phyloP scores from a whole-genome alignment of 2,888 invertebrate species.

The Microctonus aethiopoides region DNA sequence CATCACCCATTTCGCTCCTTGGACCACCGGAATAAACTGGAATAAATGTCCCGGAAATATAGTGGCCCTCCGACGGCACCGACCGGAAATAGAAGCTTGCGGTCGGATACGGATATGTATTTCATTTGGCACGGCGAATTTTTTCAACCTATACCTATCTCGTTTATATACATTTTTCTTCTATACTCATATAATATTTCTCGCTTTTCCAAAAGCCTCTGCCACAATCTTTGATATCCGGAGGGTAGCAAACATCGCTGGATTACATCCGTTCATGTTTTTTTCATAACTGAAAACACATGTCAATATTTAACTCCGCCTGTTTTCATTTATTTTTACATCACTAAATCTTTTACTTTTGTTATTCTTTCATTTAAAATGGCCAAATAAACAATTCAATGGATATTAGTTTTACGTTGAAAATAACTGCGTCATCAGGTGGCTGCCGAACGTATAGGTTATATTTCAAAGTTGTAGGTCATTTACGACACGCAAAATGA shows the following conservation, averaged over 20 bases:
- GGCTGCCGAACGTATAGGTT: not conserved
- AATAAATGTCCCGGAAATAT: constrained; percentile 72
- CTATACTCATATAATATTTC: constrained; percentile 19
- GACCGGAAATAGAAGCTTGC: constrained; percentile 71
- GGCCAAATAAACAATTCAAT: not conserved
- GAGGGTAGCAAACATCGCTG: constrained; percentile 49
- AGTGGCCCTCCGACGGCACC: constrained; percentile 57
- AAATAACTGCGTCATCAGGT: not conserved
- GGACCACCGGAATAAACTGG: constrained; percentile 68
- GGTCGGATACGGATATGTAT: constrained; percentile 70
- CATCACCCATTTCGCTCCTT: constrained; percentile 31
- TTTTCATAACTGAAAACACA: not conserved
- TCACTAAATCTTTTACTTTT: no score
- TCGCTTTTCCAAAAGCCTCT: constrained; percentile 34
- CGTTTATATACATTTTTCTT: constrained; percentile 26
- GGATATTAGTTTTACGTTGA: not conserved
- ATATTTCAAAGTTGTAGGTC: constrained; percentile 14
- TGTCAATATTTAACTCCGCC: not conserved
- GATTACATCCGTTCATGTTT: not conserved
- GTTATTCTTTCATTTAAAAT: no score
- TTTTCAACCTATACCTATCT: constrained; percentile 45
- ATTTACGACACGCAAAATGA: constrained; percentile 51
- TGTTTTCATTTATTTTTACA: not conserved
- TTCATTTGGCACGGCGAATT: constrained; percentile 66
- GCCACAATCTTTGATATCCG: constrained; percentile 64